Conservation (phyloP, 2,888 invertebrate genomes). For the Meloe dianella region DNA sequence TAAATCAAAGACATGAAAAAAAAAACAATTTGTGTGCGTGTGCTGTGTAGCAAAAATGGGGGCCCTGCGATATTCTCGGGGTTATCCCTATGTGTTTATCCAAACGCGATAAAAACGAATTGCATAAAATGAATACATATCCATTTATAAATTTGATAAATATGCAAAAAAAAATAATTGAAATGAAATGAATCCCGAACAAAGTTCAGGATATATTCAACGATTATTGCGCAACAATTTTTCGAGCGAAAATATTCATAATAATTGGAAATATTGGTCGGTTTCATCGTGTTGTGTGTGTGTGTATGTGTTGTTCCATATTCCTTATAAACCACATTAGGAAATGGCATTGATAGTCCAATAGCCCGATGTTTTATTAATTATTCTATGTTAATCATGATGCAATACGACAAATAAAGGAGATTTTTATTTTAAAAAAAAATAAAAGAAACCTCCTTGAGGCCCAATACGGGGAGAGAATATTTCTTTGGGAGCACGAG, state of each 20-base stretch:
- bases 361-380: not conserved
- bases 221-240: not conserved
- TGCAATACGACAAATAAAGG: not conserved
- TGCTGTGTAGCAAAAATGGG: not conserved
- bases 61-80: not conserved
- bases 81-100: not conserved
- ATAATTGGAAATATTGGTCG: no score
- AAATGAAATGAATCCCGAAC: not conserved
- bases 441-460: not conserved
- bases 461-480: not conserved
- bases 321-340: not conserved
- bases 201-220: not conserved
- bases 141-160: not conserved
- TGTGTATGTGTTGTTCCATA: no score
- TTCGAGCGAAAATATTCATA: not conserved
- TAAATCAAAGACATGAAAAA: not conserved
- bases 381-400: not conserved
- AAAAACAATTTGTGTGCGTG: not conserved
- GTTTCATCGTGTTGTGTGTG: no score
- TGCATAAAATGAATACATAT: conserved; percentile 1
- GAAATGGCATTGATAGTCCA: conserved; percentile 7
- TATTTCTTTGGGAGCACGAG: not conserved
- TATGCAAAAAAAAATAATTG: not conserved
- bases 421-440: not conserved
- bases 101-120: not conserved